Base-by-base conservation (phyloP, 2,113 vertebrate species). In the Daubentonia madagascariensis region DNA sequence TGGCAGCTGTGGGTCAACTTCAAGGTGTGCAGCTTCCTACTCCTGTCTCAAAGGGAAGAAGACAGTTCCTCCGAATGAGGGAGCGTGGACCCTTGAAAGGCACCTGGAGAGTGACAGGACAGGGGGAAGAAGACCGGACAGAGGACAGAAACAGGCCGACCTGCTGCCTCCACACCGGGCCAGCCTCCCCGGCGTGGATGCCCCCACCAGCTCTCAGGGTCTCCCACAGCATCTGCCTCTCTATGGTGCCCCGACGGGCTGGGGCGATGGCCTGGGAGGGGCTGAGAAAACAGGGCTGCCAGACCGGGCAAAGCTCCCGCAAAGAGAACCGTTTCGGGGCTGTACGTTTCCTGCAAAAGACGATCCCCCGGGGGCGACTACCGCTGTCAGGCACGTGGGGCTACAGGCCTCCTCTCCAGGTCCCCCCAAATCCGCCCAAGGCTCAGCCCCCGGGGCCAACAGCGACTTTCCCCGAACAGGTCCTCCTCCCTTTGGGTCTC, bases 121-220 rank as follows among this genome's bases (percentile, higher is more conserved):
- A 20, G 12, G 17, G 22, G 20, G 3, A 65, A 45, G 43, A 52
- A 50, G 35, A 28, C 78, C 18, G 45, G n/a, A 5, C 22, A 8
- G 50, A 52, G 50, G 20, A n/a, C 63, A 25, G 16, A 8, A 32
- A 1, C 63, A 59, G 63, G 81, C 67, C 65, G 50, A 50, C 20
- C 83, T 45, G 85, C 25, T 35, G 54, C 67, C 89, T 89, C 43
- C 32, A 6, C 52, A 11, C 14, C 43, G 32, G 12, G 45, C 35
- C 17, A 1, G 8, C 63, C 85, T n/a, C 8, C 48, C 0, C 0
- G 25, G 40, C 40, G 37, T 22, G n/a, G 52, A 52, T 3, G 32
- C 6, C 32, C 13, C 45, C 57, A 25, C 6, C 81, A 63, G 22
- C 59, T 70, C 22, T 2, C 1, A 57, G 52, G 40, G 52, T 40